Evolutionary conservation across 1,140 invertebrate species (phyloP).

Genomic region (Penaeus vannamei): DNA sequence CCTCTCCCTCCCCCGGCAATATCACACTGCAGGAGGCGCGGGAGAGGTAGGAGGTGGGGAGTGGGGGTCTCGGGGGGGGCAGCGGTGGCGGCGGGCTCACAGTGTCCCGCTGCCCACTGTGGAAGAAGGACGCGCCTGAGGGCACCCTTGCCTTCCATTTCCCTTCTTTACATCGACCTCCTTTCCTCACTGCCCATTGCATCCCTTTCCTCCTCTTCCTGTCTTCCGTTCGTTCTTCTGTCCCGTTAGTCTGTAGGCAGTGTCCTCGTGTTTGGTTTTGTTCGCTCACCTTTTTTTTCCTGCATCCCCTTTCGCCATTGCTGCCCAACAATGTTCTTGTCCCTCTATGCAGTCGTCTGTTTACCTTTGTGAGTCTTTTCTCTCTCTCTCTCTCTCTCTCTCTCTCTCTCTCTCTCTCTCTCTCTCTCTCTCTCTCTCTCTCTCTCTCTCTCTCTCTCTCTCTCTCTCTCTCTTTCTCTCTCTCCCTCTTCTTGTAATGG

Average conservation of each 20-base stretch:
- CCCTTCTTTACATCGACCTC: background rate
- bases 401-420: background rate
- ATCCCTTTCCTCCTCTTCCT: background rate
- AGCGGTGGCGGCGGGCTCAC: constrained; percentile 35
- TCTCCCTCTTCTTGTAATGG: background rate
- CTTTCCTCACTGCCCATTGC: background rate
- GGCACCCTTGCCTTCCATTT: background rate
- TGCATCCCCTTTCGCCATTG: no score
- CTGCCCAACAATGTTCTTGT: no score
- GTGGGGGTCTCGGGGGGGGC: constrained; percentile 12
- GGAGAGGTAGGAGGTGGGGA: constrained; percentile 1
- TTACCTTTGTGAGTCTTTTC: no score
- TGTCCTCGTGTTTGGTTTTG: no score
- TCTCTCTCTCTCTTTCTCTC: background rate
- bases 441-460: background rate
- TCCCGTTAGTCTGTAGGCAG: no score
- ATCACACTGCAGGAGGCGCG: constrained; percentile 23
- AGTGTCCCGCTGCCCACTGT: constrained; percentile 57
- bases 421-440: background rate
- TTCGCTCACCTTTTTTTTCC: no score
- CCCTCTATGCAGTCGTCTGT: no score
- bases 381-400: background rate
- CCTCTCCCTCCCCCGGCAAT: no score
- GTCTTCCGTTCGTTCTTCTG: background rate
- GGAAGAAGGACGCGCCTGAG: constrained; percentile 52